Evolutionary conservation across 1,140 invertebrate genomes (phyloP).

Genomic region (Arion vulgaris): DNA sequence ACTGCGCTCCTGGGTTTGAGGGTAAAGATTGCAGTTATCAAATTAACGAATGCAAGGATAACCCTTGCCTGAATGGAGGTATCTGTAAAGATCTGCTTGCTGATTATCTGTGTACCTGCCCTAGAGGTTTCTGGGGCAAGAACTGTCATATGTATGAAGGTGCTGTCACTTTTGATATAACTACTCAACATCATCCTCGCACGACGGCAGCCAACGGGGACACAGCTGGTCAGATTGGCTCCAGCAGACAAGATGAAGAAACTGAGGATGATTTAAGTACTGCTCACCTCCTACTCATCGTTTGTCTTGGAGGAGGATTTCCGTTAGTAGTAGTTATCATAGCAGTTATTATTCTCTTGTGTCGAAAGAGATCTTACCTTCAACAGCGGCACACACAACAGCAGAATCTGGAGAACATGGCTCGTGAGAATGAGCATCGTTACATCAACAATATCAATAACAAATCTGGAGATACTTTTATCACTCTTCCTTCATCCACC

Average conservation of each 20-base stretch:
- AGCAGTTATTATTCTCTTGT: slow-evolving; percentile 56
- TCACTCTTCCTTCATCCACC: slow-evolving; percentile 43
- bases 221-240: background rate
- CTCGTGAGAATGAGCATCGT: slow-evolving; percentile 63
- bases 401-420: slow-evolving; percentile 47
- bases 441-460: slow-evolving; percentile 67
- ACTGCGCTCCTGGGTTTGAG: slow-evolving; percentile 82
- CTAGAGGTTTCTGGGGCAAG: slow-evolving; percentile 80
- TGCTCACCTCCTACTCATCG: slow-evolving; percentile 59
- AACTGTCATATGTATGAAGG: slow-evolving; percentile 76
- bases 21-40: slow-evolving; percentile 82
- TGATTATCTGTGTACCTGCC: slow-evolving; percentile 80
- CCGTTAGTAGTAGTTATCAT: slow-evolving; percentile 61
- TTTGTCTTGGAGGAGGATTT: slow-evolving; percentile 67
- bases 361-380: slow-evolving; percentile 40
- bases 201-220: slow-evolving; percentile 1
- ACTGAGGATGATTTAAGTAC: slow-evolving; percentile 41
- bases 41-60: slow-evolving; percentile 92
- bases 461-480: slow-evolving; percentile 48
- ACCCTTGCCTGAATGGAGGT: slow-evolving; percentile 92
- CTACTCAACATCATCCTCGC: background rate
- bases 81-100: slow-evolving; percentile 94
- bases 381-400: slow-evolving; percentile 33
- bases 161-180: background rate
- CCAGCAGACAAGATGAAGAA: background rate